Evolutionary conservation across 2,888 invertebrate species (phyloP).

Genomic region (Ptilodon capucinus): DNA sequence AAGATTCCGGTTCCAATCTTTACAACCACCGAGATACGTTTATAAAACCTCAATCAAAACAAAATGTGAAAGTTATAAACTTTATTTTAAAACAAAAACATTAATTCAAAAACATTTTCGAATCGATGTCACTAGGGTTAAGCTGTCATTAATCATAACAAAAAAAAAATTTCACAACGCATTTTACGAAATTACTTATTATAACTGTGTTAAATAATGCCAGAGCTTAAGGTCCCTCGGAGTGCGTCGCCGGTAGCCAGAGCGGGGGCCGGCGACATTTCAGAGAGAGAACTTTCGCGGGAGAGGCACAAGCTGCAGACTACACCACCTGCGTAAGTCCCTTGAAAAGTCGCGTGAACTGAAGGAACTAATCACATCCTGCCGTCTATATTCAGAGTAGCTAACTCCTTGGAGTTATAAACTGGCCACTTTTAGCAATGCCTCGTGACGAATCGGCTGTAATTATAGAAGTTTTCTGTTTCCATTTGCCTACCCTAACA

Average conservation of each 20-base stretch:
- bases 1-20: too few relatives aligned
- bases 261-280: conserved; percentile 71
- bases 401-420: too few relatives aligned
- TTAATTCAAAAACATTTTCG: conserved; percentile 16
- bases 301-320: conserved; percentile 60
- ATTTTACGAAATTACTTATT: neutral
- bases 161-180: conserved; percentile 6
- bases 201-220: conserved; percentile 42
- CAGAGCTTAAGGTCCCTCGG: conserved; percentile 59
- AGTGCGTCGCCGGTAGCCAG: conserved; percentile 62
- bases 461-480: too few relatives aligned
- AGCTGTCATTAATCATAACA: conserved; percentile 17
- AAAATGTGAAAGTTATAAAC: conserved; percentile 4
- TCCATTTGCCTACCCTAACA: too few relatives aligned
- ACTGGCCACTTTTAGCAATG: too few relatives aligned
- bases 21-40: too few relatives aligned
- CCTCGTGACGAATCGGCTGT: too few relatives aligned
- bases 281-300: conserved; percentile 64
- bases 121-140: conserved; percentile 29
- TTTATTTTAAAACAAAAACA: conserved; percentile 3
- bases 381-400: too few relatives aligned
- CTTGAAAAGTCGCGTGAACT: too few relatives aligned
- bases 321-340: conserved; percentile 65
- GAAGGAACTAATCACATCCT: too few relatives aligned
- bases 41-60: neutral